A percentile compares a stretch with the other conserved stretches of the same genome.
Evolutionary conservation across 2,888 invertebrate genomes (phyloP).

Genomic region (Lucinisca nassula): DNA sequence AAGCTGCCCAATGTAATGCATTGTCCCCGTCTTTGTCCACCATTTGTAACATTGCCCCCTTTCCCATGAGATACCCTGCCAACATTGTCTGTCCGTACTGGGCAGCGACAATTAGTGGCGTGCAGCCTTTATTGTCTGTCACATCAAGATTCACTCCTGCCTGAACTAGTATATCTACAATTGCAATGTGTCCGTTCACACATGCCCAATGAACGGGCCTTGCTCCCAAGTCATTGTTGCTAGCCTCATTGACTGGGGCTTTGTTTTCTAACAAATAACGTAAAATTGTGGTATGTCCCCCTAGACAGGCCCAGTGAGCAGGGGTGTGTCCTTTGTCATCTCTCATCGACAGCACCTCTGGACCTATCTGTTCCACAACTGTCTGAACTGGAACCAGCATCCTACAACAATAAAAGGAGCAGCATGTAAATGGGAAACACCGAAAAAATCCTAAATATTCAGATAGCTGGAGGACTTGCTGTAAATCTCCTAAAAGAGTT

Average conservation of each 20-base stretch:
- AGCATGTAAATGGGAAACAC: no score
- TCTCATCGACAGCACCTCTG: constrained; percentile 92
- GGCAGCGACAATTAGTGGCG: constrained; percentile 95
- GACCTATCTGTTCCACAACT: constrained; percentile 94
- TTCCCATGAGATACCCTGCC: constrained; percentile 96
- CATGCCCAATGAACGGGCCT: constrained; percentile 98
- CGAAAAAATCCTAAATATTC: no score
- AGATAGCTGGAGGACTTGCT: no score
- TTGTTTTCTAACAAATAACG: constrained; percentile 93
- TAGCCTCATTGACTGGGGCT: constrained; percentile 95
- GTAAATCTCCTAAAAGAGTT: no score
- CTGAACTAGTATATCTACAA: constrained; percentile 92
- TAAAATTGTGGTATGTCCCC: constrained; percentile 96
- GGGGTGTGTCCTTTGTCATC: constrained; percentile 98
- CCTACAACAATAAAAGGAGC: constrained; percentile 89
- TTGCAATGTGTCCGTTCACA: constrained; percentile 96
- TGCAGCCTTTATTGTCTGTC: constrained; percentile 95
- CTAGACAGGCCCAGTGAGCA: constrained; percentile 96
- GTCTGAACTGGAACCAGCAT: constrained; percentile 95
- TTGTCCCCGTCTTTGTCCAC: constrained; percentile 98
- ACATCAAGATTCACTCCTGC: constrained; percentile 95
- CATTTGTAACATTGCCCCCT: constrained; percentile 95
- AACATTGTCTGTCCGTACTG: constrained; percentile 97
- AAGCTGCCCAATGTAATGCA: constrained; percentile 97
- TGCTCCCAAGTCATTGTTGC: constrained; percentile 96